A percentile compares a stretch with the other conserved stretches of the same genome.
phyloP scores from a whole-genome alignment of 2,888 invertebrate species.

The Epicampocera succincta region DNA sequence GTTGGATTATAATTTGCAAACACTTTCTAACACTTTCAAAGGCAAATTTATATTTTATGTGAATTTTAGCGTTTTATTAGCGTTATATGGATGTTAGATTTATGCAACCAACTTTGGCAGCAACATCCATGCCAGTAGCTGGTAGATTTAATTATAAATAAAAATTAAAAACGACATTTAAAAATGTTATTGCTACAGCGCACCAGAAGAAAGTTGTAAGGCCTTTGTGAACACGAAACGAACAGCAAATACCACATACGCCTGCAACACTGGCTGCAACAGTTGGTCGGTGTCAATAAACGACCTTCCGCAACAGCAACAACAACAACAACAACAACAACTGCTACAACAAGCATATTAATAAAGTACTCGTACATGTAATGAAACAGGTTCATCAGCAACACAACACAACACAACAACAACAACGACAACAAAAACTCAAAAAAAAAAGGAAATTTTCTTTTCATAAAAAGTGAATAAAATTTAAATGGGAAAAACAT shows the following conservation, averaged over 20 bases:
- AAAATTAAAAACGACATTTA: constrained; percentile 34
- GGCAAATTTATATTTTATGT: background rate
- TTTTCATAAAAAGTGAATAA: constrained; percentile 10
- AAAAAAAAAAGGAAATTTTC: background rate
- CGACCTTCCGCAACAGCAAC: constrained; percentile 70
- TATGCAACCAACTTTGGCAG: constrained; percentile 1
- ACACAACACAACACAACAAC: constrained; percentile 33
- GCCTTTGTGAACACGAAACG: background rate
- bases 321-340: constrained; percentile 9
- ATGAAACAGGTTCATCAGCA: constrained; percentile 57
- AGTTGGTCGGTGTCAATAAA: constrained; percentile 70
- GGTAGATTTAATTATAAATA: constrained; percentile 30
- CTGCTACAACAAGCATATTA: constrained; percentile 16
- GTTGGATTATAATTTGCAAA: background rate
- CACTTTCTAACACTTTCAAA: constrained; percentile 34
- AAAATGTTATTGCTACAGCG: constrained; percentile 34
- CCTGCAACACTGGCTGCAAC: constrained; percentile 2
- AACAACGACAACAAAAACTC: constrained; percentile 7
- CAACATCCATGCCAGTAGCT: constrained; percentile 3
- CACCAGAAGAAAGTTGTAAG: constrained; percentile 51
- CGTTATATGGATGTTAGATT: background rate
- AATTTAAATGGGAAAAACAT: constrained; percentile 39
- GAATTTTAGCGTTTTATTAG: constrained; percentile 1
- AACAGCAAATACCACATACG: background rate
- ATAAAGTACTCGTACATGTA: constrained; percentile 53